Evolutionary conservation across 1,140 invertebrate species (phyloP), one percentile per base, ranked within the genome.

Genomic region (Drosophila simulans): DNA sequence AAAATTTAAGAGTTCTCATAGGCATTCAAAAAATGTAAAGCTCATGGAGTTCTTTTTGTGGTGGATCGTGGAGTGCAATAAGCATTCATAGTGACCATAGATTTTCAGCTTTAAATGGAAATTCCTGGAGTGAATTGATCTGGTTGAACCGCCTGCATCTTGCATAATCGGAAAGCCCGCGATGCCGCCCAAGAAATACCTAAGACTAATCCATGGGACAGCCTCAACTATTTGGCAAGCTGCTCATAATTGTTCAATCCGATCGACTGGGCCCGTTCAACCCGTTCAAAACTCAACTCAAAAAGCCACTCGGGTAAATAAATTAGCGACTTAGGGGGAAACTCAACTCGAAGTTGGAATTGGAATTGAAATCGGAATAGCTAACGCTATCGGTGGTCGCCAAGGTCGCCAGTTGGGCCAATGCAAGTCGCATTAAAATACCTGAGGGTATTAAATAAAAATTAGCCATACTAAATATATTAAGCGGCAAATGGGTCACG

Each of bases 301-400:
- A 49, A 39, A 59, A 57, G 51, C 42, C 66, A 75, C 48, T 56
- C 27, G 63, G 48, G 60, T 75, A 84, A 84, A 88, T 89, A 89
- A 88, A 89, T 88, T 88, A 89, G 80, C 80, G 84, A 84, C 80
- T 84, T 89, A 73, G 66, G 69, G 69, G 77, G 56, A 53, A 45
- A 70, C 54, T 54, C 54, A 69, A 69, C 34, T 70, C 51, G 49
- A 22, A 37, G 13, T 27, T n/a, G 13, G 13, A 39, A 39, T 39
- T 13, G 35, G 13, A 37, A 37, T 31, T 31, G 45, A 5, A 25
- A 25, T 31, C 13, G 60, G 39, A 25, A 48, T 12, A 35, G 55
- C 22, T 27, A 42, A 20, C 27, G 12, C 20, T 25, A 37, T 64
- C 35, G 66, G 17, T 20, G 64, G 4, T 5, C 37, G 37, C 37